Conservation (phyloP, 2,113 vertebrate genomes). For the Hipposideros armiger region DNA sequence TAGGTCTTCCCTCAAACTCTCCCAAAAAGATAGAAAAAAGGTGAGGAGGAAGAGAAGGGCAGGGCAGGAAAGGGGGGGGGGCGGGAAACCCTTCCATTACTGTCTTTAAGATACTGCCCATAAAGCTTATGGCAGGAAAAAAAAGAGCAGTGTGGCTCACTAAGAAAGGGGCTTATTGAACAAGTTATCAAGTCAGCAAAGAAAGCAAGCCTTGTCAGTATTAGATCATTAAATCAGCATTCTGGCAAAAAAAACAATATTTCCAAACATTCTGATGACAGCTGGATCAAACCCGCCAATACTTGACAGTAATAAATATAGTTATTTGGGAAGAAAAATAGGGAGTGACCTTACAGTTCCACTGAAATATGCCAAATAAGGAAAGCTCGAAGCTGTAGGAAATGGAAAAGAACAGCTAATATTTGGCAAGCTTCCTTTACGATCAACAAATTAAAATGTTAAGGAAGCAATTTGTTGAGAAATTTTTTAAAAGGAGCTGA, state of each 20-base stretch:
- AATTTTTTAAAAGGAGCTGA: constrained; percentile 81
- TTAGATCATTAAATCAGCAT: constrained; percentile 80
- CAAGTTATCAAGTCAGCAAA: constrained; percentile 74
- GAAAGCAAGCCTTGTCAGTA: constrained; percentile 74
- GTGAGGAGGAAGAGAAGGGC: not conserved
- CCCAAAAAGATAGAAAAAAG: not conserved
- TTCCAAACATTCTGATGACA: constrained; percentile 82
- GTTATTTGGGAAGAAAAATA: constrained; percentile 79
- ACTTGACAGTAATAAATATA: constrained; percentile 84
- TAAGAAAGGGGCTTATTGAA: constrained; percentile 54
- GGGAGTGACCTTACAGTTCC: constrained; percentile 82
- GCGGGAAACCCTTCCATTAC: not conserved
- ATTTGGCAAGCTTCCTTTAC: constrained; percentile 83
- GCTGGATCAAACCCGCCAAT: constrained; percentile 83
- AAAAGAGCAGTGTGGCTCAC: not conserved
- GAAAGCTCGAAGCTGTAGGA: constrained; percentile 78
- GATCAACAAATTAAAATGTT: constrained; percentile 86
- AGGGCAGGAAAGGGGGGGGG: rapidly evolving
- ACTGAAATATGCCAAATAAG: constrained; percentile 82
- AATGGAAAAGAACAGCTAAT: constrained; percentile 85
- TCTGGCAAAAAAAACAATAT: constrained; percentile 72
- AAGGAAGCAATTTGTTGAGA: constrained; percentile 85
- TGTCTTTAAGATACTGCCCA: not conserved
- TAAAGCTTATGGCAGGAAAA: not conserved
- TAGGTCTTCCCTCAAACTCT: not conserved